Evolutionary conservation across 2,113 vertebrate genomes (phyloP).

Genomic region (Eulacestoma nigropectus): DNA sequence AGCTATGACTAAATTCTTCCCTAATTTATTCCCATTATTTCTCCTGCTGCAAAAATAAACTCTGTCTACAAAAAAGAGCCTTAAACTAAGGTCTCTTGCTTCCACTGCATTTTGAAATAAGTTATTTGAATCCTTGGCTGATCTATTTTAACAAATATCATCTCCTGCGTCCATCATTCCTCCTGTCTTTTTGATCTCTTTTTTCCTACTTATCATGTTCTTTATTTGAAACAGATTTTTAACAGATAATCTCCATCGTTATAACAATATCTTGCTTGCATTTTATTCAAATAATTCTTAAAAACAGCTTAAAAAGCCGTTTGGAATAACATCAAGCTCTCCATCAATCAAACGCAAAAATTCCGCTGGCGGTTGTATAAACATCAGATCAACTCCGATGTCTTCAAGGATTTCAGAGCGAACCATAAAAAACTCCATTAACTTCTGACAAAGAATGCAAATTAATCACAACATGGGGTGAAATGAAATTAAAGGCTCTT

Average conservation of each 20-base stretch:
- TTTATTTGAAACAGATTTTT: conserved; percentile 83
- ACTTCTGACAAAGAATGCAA: conserved; percentile 99
- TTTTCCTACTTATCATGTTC: conserved; percentile 70
- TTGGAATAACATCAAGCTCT: conserved; percentile 83
- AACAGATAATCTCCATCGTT: conserved; percentile 82
- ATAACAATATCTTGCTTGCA: conserved; percentile 81
- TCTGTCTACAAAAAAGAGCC: neutral
- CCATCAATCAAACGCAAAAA: conserved; percentile 92
- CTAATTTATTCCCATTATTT: neutral
- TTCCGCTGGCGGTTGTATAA: conserved; percentile 98
- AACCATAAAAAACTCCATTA: conserved; percentile 99
- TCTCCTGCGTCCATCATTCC: conserved; percentile 9
- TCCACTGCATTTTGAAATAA: neutral
- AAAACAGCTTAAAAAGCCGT: conserved; percentile 88
- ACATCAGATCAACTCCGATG: conserved; percentile 98
- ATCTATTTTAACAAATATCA: conserved; percentile 53
- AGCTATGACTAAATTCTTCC: neutral
- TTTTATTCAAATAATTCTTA: conserved; percentile 90
- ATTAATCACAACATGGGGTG: conserved; percentile 99
- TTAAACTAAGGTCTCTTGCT: neutral
- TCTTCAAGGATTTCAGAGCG: conserved; percentile 96
- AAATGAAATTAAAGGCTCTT: conserved; percentile 98
- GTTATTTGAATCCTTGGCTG: neutral
- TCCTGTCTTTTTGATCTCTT: conserved; percentile 66
- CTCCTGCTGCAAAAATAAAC: conserved; percentile 2